These are phyloP conservation scores for Drosophila tropicalis DNA, from an alignment of 1,140 invertebrate genomes.

Conservation along the genomic window DNA sequence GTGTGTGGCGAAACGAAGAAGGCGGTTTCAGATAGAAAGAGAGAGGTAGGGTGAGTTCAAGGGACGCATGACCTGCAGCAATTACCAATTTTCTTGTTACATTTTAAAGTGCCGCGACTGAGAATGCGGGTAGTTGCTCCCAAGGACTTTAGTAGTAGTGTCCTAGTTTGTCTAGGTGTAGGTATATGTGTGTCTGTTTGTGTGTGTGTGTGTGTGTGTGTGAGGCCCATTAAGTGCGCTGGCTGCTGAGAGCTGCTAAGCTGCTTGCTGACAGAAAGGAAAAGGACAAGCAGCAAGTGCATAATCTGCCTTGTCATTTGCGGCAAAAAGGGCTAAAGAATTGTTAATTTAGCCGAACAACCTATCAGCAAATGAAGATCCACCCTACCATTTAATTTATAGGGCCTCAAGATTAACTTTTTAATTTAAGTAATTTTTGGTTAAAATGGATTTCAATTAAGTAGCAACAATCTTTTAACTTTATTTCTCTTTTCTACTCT, in stretches of 20 bases:
- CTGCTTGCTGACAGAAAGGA: slow-evolving; percentile 56
- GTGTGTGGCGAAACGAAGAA: slow-evolving; percentile 11
- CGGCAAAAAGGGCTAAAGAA: slow-evolving; percentile 19
- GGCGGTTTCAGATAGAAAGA: too few species aligned
- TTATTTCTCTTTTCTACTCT: not conserved
- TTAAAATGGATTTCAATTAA: not conserved
- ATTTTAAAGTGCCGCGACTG: slow-evolving; percentile 57
- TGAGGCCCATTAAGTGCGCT: slow-evolving; percentile 66
- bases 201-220: slow-evolving; percentile 16
- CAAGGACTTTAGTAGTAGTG: slow-evolving; percentile 9
- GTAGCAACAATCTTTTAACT: not conserved
- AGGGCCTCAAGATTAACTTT: not conserved
- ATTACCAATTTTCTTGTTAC: slow-evolving; percentile 77
- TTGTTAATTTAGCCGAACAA: slow-evolving; percentile 4
- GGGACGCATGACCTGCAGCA: slow-evolving; percentile 63
- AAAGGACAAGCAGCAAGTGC: slow-evolving; percentile 26
- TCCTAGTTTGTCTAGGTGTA: slow-evolving; percentile 27
- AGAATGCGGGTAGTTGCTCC: slow-evolving; percentile 7
- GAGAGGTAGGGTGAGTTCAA: not conserved
- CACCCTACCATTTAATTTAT: not conserved
- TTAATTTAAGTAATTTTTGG: not conserved
- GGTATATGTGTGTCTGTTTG: too few species aligned
- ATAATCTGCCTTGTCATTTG: slow-evolving; percentile 55
- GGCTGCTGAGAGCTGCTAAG: slow-evolving; percentile 49
- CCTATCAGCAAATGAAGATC: slow-evolving; percentile 2